phyloP scores from a whole-genome alignment of 2,113 vertebrate genomes.

The Plecotus auritus region DNA sequence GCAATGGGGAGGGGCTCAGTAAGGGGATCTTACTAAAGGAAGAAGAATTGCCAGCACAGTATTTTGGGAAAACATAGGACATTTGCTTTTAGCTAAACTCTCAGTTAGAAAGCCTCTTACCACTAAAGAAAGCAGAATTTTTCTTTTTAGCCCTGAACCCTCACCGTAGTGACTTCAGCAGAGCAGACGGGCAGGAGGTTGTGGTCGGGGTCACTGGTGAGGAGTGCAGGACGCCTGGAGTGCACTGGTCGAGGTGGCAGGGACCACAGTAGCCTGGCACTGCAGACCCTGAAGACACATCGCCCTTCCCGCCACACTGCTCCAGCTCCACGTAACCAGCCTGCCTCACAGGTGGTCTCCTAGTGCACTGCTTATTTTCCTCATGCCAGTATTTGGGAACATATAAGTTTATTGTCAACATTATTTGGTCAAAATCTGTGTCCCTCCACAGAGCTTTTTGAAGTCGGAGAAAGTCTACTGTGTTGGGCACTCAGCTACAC shows the following conservation, averaged over 20 bases:
- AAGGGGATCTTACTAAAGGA: fast-evolving
- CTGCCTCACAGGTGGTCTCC: neutral
- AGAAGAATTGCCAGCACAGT: neutral
- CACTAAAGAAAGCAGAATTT: neutral
- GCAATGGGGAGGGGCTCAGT: too few relatives aligned
- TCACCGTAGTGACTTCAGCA: neutral
- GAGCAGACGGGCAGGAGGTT: neutral
- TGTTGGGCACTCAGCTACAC: neutral
- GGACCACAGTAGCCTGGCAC: neutral
- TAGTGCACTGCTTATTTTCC: neutral
- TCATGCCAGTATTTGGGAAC: neutral
- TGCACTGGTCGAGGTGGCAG: neutral
- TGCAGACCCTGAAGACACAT: fast-evolving
- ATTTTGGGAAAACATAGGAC: neutral
- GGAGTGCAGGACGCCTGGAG: neutral
- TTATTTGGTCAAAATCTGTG: neutral
- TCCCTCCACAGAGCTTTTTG: neutral
- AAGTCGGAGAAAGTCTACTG: neutral
- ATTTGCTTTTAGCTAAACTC: neutral
- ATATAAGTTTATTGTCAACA: neutral
- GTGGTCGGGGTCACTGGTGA: neutral
- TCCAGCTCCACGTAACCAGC: fast-evolving
- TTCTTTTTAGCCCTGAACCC: fast-evolving
- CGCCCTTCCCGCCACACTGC: fast-evolving
- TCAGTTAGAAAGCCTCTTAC: neutral